phyloP scores from a whole-genome alignment of 2,888 invertebrate genomes.

The Acrobasis repandana region DNA sequence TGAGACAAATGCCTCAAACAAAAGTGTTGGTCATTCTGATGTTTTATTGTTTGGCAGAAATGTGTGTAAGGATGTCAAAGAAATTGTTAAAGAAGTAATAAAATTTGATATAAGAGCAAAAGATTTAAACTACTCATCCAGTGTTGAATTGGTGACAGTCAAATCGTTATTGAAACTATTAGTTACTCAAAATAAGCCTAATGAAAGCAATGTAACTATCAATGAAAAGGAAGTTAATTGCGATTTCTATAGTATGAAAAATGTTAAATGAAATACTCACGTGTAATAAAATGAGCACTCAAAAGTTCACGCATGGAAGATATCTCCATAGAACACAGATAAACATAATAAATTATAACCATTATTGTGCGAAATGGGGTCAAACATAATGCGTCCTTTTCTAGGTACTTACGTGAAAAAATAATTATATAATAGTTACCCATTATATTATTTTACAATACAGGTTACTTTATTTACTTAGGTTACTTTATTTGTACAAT shows the following conservation, averaged over 20 bases:
- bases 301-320: background rate
- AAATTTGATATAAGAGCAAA: slow-evolving; percentile 28
- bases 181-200: slow-evolving; percentile 27
- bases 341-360: background rate
- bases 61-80: slow-evolving; percentile 34
- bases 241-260: slow-evolving; percentile 26
- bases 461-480: too few relatives aligned
- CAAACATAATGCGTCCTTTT: background rate
- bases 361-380: slow-evolving; percentile 3
- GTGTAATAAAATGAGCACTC: background rate
- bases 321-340: background rate
- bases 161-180: slow-evolving; percentile 38
- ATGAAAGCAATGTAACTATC: slow-evolving; percentile 29
- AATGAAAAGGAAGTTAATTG: slow-evolving; percentile 38
- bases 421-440: too few relatives aligned
- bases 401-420: too few relatives aligned
- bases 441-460: too few relatives aligned
- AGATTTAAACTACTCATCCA: slow-evolving; percentile 24
- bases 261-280: background rate
- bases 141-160: slow-evolving; percentile 38
- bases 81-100: slow-evolving; percentile 38
- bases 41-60: slow-evolving; percentile 28
- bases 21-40: slow-evolving; percentile 24
- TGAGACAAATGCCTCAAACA: slow-evolving; percentile 4
- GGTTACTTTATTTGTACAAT: too few relatives aligned